Conservation (phyloP, 2,113 vertebrate genomes). For the Coptodon bakossiorum region DNA sequence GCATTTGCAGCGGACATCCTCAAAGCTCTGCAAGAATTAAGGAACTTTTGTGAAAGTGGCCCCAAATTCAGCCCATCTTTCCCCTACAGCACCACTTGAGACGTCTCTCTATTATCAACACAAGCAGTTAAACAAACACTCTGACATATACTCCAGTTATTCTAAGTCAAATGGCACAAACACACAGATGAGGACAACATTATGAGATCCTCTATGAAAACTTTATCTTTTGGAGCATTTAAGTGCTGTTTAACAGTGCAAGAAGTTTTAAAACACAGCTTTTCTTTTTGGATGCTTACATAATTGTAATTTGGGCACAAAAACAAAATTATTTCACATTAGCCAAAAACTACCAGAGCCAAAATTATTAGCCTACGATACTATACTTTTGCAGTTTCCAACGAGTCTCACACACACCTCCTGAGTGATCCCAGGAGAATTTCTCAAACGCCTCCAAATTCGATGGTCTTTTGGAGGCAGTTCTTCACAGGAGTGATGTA, state of each 20-base stretch:
- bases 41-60: background rate
- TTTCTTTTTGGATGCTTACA: background rate
- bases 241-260: background rate
- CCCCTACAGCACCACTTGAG: background rate
- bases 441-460: background rate
- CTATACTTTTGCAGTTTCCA: background rate
- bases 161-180: background rate
- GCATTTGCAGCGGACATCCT: conserved; percentile 94
- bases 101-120: fast-evolving
- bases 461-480: background rate
- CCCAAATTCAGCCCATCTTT: background rate
- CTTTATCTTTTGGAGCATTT: background rate
- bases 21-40: conserved; percentile 74
- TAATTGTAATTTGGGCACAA: background rate
- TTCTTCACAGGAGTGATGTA: background rate
- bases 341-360: background rate
- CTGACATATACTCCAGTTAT: background rate
- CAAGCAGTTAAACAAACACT: background rate
- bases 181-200: background rate
- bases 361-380: fast-evolving
- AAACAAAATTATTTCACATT: background rate
- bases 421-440: background rate
- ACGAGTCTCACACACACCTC: background rate
- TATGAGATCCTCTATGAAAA: fast-evolving
- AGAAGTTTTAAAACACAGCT: background rate